Evolutionary conservation across 2,888 invertebrate species (phyloP).

Genomic region (Erpobdella octoculata): DNA sequence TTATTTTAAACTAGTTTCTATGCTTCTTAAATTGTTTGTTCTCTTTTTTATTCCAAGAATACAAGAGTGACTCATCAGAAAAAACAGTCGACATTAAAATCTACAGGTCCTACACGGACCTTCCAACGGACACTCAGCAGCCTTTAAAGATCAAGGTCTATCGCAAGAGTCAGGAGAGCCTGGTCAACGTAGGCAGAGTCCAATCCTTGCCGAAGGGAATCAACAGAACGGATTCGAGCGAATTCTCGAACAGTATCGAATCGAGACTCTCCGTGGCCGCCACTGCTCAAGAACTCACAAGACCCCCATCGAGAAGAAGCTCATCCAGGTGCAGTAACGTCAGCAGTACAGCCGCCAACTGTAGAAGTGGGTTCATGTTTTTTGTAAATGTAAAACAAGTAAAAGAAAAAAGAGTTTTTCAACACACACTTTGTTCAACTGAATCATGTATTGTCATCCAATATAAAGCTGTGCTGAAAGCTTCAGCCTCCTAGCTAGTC

Average conservation of each 20-base stretch:
- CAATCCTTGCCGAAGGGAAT: conserved; percentile 27
- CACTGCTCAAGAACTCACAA: conserved; percentile 13
- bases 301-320: conserved; percentile 12
- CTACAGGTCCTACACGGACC: conserved; percentile 28
- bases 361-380: background rate
- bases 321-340: conserved; percentile 19
- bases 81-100: conserved; percentile 11
- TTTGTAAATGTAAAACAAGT: no score
- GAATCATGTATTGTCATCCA: no score
- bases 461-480: no score
- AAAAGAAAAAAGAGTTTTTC: no score
- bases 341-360: conserved; percentile 1
- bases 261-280: conserved; percentile 10
- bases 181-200: conserved; percentile 11
- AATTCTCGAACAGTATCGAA: conserved; percentile 20
- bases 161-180: conserved; percentile 17
- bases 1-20: no score
- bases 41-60: no score
- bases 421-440: no score
- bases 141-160: conserved; percentile 23
- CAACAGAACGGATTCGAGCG: background rate
- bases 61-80: conserved; percentile 6
- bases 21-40: no score
- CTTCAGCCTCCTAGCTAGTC: no score
- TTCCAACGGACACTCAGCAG: background rate